Evolutionary conservation across 2,797 vertebrate species (phyloP), one percentile per base, ranked within the genome.

Genomic region (Myotis daubentonii): DNA sequence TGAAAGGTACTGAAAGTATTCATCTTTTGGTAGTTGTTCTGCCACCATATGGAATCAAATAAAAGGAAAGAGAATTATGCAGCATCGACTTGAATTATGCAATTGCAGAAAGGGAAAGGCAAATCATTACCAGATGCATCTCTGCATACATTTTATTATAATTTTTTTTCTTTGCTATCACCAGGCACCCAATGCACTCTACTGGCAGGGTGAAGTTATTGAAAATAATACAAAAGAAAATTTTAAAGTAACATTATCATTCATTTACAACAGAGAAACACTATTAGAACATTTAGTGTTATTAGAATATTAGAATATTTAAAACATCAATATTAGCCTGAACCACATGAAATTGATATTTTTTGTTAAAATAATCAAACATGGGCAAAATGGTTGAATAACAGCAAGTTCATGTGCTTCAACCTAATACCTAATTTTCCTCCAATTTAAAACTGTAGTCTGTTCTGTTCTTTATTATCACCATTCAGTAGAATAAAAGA

Each of bases 71-170:
- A 74, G 30, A 94, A 93, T 80, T 84, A 93, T 65, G 79, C 49
- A 81, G 41, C 91, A 60, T 95, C 89, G 75, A 94, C 90, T 92
- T 94, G 68, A 97, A 94, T 89, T 92, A 86, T 84, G 51, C 88
- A 94, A 71, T 20, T 66, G 4, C 36, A 81, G 60, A 94, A 78
- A 72, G 92, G 65, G 75, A 89, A 78, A 96, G 57, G 13, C 36
- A 89, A 97, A 97, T 94, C 10, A 66, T 65, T 96, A 96, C 74
- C 85, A 95, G 72, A 97, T 96, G 68, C 17, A 44, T 94, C 74
- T 53, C 93, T 0, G 3, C 19, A 57, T 44, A n/a, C 76, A 84
- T 83, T 89, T 95, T 76, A 80, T 36, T 88, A 55, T 75, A 53
- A 93, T 53, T 62, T 60, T 95, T 95, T 95, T 91, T 91, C 95